Conservation (phyloP, 2,797 vertebrate genomes). For the Poecilia velifera region DNA sequence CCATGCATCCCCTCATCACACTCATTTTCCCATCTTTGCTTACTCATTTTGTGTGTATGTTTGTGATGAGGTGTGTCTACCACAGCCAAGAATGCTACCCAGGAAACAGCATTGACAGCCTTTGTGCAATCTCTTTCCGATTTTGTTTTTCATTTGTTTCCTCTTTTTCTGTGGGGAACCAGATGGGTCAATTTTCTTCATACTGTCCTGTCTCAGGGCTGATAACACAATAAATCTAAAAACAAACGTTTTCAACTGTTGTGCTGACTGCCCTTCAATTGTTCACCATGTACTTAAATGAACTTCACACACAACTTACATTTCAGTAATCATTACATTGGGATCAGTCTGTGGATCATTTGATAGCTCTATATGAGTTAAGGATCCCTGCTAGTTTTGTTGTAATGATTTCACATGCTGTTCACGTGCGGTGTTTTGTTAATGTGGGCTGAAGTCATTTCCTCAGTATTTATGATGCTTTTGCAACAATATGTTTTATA, state of each 20-base stretch:
- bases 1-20: conserved; percentile 23
- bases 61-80: conserved; percentile 16
- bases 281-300: neutral
- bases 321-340: conserved; percentile 18
- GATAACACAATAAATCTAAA: conserved; percentile 37
- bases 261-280: neutral
- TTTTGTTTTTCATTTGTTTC: conserved; percentile 7
- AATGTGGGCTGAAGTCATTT: conserved; percentile 70
- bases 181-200: conserved; percentile 37
- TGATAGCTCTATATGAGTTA: conserved; percentile 76
- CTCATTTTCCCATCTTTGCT: conserved; percentile 17
- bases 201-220: conserved; percentile 24
- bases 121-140: conserved; percentile 35
- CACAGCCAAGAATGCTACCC: conserved; percentile 22
- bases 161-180: neutral
- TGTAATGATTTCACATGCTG: conserved; percentile 69
- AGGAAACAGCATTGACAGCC: conserved; percentile 28
- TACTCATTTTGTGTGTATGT: conserved; percentile 21
- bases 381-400: conserved; percentile 70
- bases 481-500: conserved; percentile 56
- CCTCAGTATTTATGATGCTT: conserved; percentile 65
- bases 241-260: conserved; percentile 20
- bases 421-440: conserved; percentile 71
- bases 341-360: conserved; percentile 56
- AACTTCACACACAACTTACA: conserved; percentile 15